Evolutionary conservation across 92 coral and sea anemone genomes (phyloP), one percentile per base, ranked within the genome.

Genomic region (Zoanthus sansibaricus): DNA sequence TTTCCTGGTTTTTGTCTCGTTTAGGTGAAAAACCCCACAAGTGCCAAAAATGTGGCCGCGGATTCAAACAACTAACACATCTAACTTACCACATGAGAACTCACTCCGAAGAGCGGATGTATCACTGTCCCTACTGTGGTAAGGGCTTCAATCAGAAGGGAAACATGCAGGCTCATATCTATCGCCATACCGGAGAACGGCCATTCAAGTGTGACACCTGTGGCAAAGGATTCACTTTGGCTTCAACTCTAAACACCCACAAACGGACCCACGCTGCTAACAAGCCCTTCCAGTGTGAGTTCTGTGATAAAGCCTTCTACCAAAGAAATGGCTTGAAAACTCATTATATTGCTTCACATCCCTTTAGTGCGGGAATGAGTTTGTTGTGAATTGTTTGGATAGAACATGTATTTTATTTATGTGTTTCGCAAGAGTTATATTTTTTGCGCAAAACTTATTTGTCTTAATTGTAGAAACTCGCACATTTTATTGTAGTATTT

Each of bases 81-180:
- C 82, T 96, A 75, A 96, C 96, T 71, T 94, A 96, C 87, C 98
- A 96, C 90, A 82, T 94, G 92, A 90, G 98, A 87, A 96, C 98
- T 82, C 98, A 96, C 89, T 96, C 98, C 15, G 95, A 96, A 31
- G 91, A 76, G 74, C 92, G 92, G 17, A 92, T 96, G 95, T 96
- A 93, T 90, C 93, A 90, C 88, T 96, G 98, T 52, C 87, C 92
- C 42, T 87, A 90, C 88, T 96, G 96, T 71, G 95, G 93, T 51
- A 96, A 96, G 83, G 98, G 96, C 15, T 96, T 96, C 92, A 96
- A 94, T 75, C 98, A 96, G 84, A 96, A 94, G 82, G 98, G 98
- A 6, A 96, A 96, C 59, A 92, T 96, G 56, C 94, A 96, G 91
- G 95, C 98, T 20, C 98, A 96, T 72, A 93, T 92, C 56, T 96